Conservation (phyloP, 2,797 vertebrate species). For the Oreonectes daqikongensis region DNA sequence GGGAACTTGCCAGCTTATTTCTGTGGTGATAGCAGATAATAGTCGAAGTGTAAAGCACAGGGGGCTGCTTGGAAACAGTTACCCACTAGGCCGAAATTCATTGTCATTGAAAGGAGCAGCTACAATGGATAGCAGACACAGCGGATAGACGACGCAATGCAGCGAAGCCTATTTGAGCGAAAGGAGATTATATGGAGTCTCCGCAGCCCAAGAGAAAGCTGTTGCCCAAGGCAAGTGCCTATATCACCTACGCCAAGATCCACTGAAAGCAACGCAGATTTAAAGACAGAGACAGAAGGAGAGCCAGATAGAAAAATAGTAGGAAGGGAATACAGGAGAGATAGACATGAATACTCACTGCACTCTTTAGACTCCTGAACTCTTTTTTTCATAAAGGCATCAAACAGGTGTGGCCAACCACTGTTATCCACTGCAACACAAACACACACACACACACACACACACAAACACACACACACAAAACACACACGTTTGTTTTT, state of each 20-base stretch:
- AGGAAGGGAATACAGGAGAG: background rate
- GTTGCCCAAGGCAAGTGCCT: background rate
- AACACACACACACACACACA: conserved; percentile 42
- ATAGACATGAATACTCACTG: conserved; percentile 51
- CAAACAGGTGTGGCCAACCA: conserved; percentile 70
- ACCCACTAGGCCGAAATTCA: background rate
- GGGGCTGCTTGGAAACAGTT: background rate
- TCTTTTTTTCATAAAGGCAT: conserved; percentile 62
- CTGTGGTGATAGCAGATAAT: background rate
- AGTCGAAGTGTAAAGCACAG: background rate
- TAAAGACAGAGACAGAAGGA: background rate
- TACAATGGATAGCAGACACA: background rate
- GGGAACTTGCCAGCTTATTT: background rate
- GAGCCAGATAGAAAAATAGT: background rate
- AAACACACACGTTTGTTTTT: background rate
- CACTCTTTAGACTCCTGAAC: conserved; percentile 62
- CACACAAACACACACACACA: conserved; percentile 42
- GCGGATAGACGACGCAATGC: background rate
- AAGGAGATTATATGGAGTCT: background rate
- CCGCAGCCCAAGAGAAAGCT: background rate
- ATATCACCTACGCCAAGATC: background rate
- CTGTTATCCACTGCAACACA: conserved; percentile 67
- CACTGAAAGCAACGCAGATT: conserved; percentile 2
- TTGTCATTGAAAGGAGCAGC: no score
- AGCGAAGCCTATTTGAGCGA: background rate